Evolutionary conservation across 2,797 vertebrate species (phyloP).

Genomic region (Lates japonicus): DNA sequence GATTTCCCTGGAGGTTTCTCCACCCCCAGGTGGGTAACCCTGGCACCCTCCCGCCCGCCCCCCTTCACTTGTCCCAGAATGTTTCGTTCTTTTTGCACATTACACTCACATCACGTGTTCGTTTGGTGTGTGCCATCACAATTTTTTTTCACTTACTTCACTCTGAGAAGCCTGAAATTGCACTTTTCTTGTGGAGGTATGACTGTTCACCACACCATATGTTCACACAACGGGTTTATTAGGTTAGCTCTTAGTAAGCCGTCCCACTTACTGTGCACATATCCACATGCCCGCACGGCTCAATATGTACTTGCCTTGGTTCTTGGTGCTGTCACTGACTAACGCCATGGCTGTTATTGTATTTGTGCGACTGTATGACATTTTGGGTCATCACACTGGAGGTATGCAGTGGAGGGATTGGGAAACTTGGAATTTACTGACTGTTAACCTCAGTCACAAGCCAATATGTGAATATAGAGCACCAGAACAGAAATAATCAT

Average conservation of each 20-base stretch:
- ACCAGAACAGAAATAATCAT: too few species aligned
- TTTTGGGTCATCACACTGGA: slow-evolving; percentile 50
- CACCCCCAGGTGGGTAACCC: slow-evolving; percentile 86
- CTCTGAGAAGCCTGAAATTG: slow-evolving; percentile 61
- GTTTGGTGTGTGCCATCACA: slow-evolving; percentile 77
- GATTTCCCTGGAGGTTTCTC: slow-evolving; percentile 86
- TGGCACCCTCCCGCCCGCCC: not conserved
- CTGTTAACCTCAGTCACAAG: slow-evolving; percentile 14
- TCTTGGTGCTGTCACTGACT: slow-evolving; percentile 52
- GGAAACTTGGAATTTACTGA: slow-evolving; percentile 57
- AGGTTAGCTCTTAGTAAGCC: slow-evolving; percentile 29
- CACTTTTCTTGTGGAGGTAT: slow-evolving; percentile 62
- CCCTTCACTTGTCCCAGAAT: slow-evolving; percentile 40
- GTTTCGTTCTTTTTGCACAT: slow-evolving; percentile 61
- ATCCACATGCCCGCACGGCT: slow-evolving; percentile 44
- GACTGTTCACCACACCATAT: slow-evolving; percentile 39
- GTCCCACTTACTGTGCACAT: slow-evolving; percentile 46
- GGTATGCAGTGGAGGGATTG: slow-evolving; percentile 40
- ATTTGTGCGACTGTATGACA: slow-evolving; percentile 54
- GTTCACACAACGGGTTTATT: slow-evolving; percentile 12
- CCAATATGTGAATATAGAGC: not conserved
- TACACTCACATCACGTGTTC: slow-evolving; percentile 77
- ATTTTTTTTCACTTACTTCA: slow-evolving; percentile 54
- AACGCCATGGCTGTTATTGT: slow-evolving; percentile 38
- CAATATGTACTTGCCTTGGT: slow-evolving; percentile 49